A percentile compares a stretch with the other conserved stretches of the same genome.
Conservation (phyloP, 2,888 invertebrate species). For the Volucella bombylans region DNA sequence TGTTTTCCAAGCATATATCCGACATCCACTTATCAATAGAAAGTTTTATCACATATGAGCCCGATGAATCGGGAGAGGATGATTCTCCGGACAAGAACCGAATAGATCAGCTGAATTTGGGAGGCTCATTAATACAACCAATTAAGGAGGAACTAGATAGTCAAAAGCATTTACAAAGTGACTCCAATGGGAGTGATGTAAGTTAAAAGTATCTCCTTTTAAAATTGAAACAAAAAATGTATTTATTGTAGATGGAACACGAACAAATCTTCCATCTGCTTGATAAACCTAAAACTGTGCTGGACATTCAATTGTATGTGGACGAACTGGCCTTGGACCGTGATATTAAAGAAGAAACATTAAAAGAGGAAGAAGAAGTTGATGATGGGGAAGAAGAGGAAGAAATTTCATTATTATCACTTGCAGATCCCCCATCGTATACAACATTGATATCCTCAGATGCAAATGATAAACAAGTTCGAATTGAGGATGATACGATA, state of each 20-base stretch:
- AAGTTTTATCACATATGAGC: slow-evolving; percentile 44
- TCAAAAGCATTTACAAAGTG: not conserved
- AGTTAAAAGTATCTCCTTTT: not conserved
- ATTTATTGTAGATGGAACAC: not conserved
- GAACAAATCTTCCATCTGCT: slow-evolving; percentile 2
- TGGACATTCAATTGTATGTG: slow-evolving; percentile 18
- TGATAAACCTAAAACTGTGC: slow-evolving; percentile 4
- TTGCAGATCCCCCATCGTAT: too few species aligned
- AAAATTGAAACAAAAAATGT: not conserved
- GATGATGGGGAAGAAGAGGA: slow-evolving; percentile 2
- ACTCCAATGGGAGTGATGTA: slow-evolving; percentile 22
- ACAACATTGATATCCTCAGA: not conserved
- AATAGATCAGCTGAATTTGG: too few species aligned
- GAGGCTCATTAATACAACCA: too few species aligned
- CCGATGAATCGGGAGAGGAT: slow-evolving; percentile 36
- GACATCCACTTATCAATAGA: slow-evolving; percentile 62
- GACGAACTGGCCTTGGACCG: not conserved
- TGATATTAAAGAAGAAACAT: not conserved
- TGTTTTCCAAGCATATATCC: slow-evolving; percentile 63
- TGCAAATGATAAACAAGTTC: not conserved
- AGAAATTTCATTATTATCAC: not conserved
- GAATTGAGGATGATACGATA: not conserved
- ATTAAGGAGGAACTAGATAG: not conserved
- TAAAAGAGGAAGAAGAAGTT: not conserved
- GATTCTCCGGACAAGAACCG: too few species aligned